A percentile compares a stretch with the other conserved stretches of the same genome.
Conservation (phyloP, 1,140 invertebrate genomes). For the Radopholus similis region DNA sequence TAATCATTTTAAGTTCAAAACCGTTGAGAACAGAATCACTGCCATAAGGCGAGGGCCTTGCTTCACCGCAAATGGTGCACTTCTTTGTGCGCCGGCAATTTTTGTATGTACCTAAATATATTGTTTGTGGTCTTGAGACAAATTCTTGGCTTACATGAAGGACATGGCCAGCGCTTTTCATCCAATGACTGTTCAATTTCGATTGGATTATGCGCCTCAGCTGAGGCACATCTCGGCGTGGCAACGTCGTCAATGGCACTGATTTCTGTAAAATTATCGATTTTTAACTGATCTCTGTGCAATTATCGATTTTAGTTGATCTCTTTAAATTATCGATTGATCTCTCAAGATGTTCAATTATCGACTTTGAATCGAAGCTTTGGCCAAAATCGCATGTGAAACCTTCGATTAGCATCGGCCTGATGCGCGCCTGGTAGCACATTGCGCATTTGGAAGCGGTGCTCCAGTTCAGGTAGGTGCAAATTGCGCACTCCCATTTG, state of each 20-base stretch:
- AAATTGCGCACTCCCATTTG: no score
- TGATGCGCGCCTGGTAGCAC: conserved; percentile 20
- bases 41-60: not conserved
- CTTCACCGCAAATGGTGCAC: conserved; percentile 1
- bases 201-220: not conserved
- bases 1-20: not conserved
- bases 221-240: no score
- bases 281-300: not conserved
- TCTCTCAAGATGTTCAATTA: not conserved
- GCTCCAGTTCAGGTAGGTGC: conserved; percentile 19
- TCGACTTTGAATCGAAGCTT: not conserved
- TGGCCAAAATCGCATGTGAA: not conserved
- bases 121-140: not conserved
- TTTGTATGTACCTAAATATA: conserved; percentile 9
- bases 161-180: conserved; percentile 13
- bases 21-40: not conserved
- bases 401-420: conserved; percentile 26
- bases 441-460: conserved; percentile 19
- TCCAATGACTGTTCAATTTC: not conserved
- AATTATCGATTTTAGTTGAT: not conserved
- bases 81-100: conserved; percentile 14
- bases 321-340: not conserved
- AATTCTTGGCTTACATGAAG: not conserved
- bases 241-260: not conserved
- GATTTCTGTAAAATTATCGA: not conserved